phyloP scores from a whole-genome alignment of 2,113 vertebrate genomes.

The Hiodon alosoides region DNA sequence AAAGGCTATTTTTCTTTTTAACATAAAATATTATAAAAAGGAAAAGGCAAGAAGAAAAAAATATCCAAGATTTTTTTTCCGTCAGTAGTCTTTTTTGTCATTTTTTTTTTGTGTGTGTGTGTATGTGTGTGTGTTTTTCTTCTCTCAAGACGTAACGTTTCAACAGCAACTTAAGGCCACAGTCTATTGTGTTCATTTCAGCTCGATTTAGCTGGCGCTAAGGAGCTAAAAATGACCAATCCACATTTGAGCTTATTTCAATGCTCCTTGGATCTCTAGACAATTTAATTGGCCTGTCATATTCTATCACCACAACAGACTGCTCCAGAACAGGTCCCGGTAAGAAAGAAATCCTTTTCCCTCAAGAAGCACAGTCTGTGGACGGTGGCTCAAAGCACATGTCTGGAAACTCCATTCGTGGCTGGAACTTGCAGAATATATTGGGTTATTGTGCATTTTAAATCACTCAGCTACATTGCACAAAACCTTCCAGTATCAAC shows the following conservation, averaged over 20 bases:
- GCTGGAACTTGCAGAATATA: slow-evolving; percentile 6
- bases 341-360: neutral
- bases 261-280: slow-evolving; percentile 9
- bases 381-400: neutral
- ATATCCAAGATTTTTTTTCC: slow-evolving; percentile 10
- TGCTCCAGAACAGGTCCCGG: neutral
- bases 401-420: neutral
- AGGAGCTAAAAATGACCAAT: neutral
- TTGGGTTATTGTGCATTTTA: neutral
- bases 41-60: slow-evolving; percentile 43
- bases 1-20: slow-evolving; percentile 31
- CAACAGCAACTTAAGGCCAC: neutral
- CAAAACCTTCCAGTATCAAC: neutral
- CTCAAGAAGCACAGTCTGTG: neutral
- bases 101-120: neutral
- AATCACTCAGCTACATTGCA: neutral
- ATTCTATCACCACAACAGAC: slow-evolving; percentile 2
- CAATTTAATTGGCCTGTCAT: slow-evolving; percentile 14
- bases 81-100: neutral
- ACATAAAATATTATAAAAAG: slow-evolving; percentile 47
- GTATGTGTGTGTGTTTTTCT: neutral
- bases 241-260: slow-evolving; percentile 7
- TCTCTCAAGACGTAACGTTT: neutral
- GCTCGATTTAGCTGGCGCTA: neutral
- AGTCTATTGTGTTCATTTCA: slow-evolving; percentile 8